A percentile compares a stretch with the other conserved stretches of the same genome.
Conservation (phyloP, 2,888 invertebrate species). For the Latrodectus elegans region DNA sequence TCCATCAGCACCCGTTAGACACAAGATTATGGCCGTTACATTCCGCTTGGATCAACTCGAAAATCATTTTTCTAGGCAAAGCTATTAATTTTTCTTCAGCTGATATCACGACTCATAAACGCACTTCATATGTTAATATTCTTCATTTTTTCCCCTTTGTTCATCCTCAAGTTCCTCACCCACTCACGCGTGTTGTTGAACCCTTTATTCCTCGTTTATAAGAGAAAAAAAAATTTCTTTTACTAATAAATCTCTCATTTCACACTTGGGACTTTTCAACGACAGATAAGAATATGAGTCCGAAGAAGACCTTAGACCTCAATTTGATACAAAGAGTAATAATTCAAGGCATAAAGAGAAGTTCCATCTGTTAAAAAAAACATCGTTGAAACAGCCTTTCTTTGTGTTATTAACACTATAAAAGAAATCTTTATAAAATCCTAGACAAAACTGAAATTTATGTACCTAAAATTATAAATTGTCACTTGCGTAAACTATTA, state of each 20-base stretch:
- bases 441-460: too few species aligned
- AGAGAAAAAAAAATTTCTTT: background rate
- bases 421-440: too few species aligned
- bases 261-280: constrained; percentile 36
- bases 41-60: background rate
- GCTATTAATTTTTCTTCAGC: constrained; percentile 31
- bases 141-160: background rate
- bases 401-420: too few species aligned
- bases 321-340: background rate
- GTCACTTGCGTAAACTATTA: too few species aligned
- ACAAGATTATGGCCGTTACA: too few species aligned
- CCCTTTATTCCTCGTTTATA: constrained; percentile 18
- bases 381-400: too few species aligned
- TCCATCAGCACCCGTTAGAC: too few species aligned
- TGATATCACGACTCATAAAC: constrained; percentile 17
- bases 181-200: constrained; percentile 46
- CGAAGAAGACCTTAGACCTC: constrained; percentile 15
- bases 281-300: constrained; percentile 41
- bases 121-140: constrained; percentile 3
- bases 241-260: constrained; percentile 35
- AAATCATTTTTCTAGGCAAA: background rate
- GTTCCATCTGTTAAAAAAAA: too few species aligned
- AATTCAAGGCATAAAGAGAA: too few species aligned
- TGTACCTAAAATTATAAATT: too few species aligned
- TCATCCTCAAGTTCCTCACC: constrained; percentile 21